These are phyloP conservation scores for Dryobates pubescens DNA, from an alignment of 2,797 vertebrate species.

Conservation along the genomic window DNA sequence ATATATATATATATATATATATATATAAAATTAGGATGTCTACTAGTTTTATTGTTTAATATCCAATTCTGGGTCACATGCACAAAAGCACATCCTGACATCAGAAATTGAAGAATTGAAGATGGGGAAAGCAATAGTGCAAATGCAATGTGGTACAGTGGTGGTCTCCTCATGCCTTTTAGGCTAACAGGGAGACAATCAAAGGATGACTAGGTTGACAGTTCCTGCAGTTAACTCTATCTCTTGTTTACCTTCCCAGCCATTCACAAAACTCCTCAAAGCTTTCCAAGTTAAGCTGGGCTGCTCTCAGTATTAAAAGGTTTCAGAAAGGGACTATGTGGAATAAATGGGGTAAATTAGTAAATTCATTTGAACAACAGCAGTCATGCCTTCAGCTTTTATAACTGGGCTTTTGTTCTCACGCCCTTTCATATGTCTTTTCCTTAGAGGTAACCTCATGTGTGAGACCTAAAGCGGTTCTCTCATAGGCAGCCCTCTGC, in stretches of 20 bases:
- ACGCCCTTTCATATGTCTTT: slow-evolving; percentile 36
- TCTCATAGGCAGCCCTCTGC: not conserved
- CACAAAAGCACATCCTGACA: not conserved
- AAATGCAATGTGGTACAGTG: not conserved
- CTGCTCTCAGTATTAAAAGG: not conserved
- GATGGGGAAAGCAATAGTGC: not conserved
- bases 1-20: not conserved
- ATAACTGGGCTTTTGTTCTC: slow-evolving; percentile 29
- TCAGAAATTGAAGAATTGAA: not conserved
- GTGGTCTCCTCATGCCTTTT: not conserved
- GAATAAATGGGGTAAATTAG: slow-evolving; percentile 20
- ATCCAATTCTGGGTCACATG: not conserved
- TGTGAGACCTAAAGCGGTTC: slow-evolving; percentile 8
- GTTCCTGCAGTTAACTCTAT: not conserved
- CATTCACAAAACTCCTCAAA: not conserved
- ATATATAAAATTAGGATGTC: not conserved
- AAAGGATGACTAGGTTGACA: not conserved
- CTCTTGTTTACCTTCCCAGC: not conserved
- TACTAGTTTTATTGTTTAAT: slow-evolving; percentile 3
- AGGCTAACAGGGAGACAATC: not conserved
- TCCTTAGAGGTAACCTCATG: slow-evolving; percentile 16
- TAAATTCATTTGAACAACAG: slow-evolving; percentile 25
- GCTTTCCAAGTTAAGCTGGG: not conserved
- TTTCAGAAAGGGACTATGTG: not conserved
- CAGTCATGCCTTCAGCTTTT: slow-evolving; percentile 20